Conservation (phyloP, 2,797 vertebrate genomes). For the Tapera naevia region DNA sequence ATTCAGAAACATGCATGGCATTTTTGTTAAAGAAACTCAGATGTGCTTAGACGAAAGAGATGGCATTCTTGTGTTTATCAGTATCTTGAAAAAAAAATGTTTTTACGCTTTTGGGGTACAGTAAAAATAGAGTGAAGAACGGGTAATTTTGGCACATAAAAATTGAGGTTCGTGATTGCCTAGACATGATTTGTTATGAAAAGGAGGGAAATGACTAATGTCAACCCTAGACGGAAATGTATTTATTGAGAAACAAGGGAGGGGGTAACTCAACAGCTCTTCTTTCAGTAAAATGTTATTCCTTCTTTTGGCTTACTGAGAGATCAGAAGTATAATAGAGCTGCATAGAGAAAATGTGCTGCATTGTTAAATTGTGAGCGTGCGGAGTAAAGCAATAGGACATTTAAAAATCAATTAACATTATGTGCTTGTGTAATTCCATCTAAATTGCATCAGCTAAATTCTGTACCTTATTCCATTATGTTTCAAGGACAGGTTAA, state of each 20-base stretch:
- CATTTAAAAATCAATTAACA: neutral
- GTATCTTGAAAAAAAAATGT: constrained; percentile 38
- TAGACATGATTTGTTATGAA: neutral
- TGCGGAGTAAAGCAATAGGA: neutral
- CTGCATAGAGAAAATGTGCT: neutral
- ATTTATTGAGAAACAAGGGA: neutral
- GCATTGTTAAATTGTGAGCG: neutral
- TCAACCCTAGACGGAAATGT: neutral
- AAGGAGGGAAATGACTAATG: constrained; percentile 17
- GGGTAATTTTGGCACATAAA: neutral
- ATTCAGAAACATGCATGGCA: constrained; percentile 86
- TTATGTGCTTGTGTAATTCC: neutral
- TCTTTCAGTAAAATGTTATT: neutral
- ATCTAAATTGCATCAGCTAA: neutral
- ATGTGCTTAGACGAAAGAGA: constrained; percentile 80
- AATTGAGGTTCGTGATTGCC: neutral
- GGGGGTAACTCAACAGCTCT: neutral
- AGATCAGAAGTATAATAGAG: neutral
- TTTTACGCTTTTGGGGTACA: neutral
- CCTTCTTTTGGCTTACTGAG: constrained; percentile 1
- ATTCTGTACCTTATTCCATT: neutral
- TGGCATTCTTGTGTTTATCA: constrained; percentile 75
- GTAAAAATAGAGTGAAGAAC: constrained; percentile 6
- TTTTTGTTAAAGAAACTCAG: constrained; percentile 86
- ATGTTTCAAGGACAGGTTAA: neutral